phyloP scores from a whole-genome alignment of 23 tunicate species.

The Oikopleura vanhoeffeni region DNA sequence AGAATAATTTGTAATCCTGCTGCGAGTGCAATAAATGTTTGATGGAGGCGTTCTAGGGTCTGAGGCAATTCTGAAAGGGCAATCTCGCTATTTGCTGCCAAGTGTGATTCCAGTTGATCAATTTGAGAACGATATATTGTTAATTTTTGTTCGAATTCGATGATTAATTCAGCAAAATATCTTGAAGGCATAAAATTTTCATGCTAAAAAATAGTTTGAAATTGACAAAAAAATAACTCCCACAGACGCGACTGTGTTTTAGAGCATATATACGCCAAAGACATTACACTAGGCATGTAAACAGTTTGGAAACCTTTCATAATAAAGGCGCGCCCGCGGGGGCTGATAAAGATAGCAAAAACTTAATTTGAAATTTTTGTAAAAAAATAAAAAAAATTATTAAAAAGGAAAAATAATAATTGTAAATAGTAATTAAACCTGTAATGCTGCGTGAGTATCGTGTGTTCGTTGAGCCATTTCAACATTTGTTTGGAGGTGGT shows the following conservation, averaged over 20 bases:
- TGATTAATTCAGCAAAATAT: background rate
- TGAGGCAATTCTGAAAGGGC: background rate
- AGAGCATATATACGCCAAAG: too few relatives aligned
- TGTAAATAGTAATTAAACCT: too few relatives aligned
- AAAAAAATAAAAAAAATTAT: too few relatives aligned
- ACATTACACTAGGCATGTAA: too few relatives aligned
- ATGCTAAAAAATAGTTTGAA: background rate
- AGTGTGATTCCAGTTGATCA: background rate
- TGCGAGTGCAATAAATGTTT: slow-evolving; percentile 8
- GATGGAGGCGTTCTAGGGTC: background rate
- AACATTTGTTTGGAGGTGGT: background rate
- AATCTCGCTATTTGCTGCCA: background rate
- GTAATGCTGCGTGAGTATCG: background rate
- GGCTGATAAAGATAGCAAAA: too few relatives aligned
- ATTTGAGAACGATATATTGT: background rate
- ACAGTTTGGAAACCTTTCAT: too few relatives aligned
- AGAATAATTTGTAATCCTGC: background rate
- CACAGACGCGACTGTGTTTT: too few relatives aligned
- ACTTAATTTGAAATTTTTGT: too few relatives aligned
- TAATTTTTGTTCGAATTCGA: background rate
- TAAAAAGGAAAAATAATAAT: too few relatives aligned
- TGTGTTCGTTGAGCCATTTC: slow-evolving; percentile 14
- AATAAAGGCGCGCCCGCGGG: too few relatives aligned
- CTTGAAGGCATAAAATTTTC: background rate
- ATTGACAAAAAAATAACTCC: too few relatives aligned